Conservation (phyloP, 2,113 vertebrate species). For the Cyanoderma ruficeps region DNA sequence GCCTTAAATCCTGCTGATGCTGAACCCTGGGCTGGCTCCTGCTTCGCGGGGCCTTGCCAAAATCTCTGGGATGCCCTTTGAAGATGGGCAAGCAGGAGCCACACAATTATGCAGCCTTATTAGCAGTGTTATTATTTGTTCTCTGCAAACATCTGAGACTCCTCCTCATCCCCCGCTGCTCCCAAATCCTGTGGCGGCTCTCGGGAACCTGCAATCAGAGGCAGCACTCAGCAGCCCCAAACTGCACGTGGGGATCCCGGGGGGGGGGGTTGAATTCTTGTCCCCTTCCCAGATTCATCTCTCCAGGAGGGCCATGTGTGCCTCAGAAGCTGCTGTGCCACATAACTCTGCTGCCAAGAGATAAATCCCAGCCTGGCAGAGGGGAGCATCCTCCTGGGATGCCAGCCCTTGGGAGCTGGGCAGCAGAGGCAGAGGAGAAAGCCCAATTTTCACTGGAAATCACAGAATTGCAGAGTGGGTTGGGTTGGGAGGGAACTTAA, state of each 20-base stretch:
- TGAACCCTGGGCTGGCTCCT: conserved; percentile 38
- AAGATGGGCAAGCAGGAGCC: background rate
- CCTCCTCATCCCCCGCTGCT: background rate
- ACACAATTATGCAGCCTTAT: conserved; percentile 47
- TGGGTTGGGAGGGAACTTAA: background rate
- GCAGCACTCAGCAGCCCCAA: background rate
- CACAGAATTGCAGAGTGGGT: background rate
- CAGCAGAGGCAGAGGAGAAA: background rate
- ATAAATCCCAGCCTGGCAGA: background rate
- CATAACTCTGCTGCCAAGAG: background rate
- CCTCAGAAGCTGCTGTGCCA: background rate
- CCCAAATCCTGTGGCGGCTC: background rate
- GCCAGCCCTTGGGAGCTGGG: background rate
- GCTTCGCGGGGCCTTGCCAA: conserved; percentile 37
- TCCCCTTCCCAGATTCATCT: background rate
- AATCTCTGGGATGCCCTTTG: conserved; percentile 57
- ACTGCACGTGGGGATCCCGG: background rate
- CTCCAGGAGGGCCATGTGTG: background rate
- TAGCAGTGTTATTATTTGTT: background rate
- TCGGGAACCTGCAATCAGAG: background rate
- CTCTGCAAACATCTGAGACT: conserved; percentile 13
- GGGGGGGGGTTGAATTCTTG: background rate
- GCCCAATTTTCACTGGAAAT: background rate
- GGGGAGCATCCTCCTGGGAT: background rate
- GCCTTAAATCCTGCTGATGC: background rate